Conservation (phyloP, 2,888 invertebrate genomes). For the Eilema depressum region DNA sequence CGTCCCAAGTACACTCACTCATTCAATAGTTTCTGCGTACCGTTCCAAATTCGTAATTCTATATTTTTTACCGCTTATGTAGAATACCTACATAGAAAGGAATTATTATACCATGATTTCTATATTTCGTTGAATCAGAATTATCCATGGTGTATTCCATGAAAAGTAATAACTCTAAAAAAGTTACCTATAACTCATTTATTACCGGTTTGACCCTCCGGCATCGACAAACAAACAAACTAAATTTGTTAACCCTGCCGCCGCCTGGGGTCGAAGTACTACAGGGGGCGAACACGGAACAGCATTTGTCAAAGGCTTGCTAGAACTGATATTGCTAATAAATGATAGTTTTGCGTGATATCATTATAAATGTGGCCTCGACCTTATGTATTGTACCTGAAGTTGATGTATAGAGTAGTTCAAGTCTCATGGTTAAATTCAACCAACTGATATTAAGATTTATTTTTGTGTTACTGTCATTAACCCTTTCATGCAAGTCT, state of each 20-base stretch:
- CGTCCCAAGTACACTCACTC: too few species aligned
- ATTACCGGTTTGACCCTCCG: conserved; percentile 30
- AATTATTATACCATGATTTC: neutral
- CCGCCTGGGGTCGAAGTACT: conserved; percentile 44
- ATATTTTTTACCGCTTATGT: too few species aligned
- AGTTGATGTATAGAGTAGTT: neutral
- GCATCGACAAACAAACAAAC: conserved; percentile 59
- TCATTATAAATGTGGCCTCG: conserved; percentile 11
- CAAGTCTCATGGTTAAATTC: too few species aligned
- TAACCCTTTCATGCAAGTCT: too few species aligned
- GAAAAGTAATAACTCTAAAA: neutral
- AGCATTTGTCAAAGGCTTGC: conserved; percentile 49
- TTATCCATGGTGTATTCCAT: neutral
- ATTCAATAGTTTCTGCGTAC: too few species aligned
- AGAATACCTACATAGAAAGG: too few species aligned
- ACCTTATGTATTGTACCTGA: conserved; percentile 13
- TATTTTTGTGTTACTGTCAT: too few species aligned
- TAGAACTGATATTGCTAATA: conserved; percentile 37
- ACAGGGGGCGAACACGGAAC: conserved; percentile 52
- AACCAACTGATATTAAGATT: too few species aligned
- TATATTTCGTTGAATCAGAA: neutral
- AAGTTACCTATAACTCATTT: conserved; percentile 15
- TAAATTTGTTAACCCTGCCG: conserved; percentile 64
- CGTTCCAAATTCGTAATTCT: too few species aligned
- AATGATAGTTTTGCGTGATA: conserved; percentile 44